Conservation (phyloP, 2,888 invertebrate species). For the Stegophylla sp. region DNA sequence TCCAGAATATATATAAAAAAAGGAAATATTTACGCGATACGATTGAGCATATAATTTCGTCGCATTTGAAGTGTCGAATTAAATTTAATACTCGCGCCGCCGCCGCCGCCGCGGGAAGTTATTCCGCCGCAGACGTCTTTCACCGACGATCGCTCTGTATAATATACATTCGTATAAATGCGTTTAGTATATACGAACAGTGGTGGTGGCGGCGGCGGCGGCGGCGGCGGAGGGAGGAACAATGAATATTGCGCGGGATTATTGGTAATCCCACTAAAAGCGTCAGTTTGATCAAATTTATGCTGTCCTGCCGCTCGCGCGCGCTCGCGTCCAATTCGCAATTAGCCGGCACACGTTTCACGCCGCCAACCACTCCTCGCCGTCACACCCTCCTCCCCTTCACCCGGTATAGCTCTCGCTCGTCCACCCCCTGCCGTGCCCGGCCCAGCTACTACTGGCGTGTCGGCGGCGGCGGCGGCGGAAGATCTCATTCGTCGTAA, state of each 20-base stretch:
- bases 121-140: too few relatives aligned
- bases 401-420: too few relatives aligned
- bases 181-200: constrained; percentile 13
- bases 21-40: too few relatives aligned
- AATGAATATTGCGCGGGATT: constrained; percentile 59
- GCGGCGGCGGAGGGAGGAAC: constrained; percentile 2
- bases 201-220: neutral
- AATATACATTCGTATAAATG: neutral
- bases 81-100: too few relatives aligned
- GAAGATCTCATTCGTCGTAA: constrained; percentile 59
- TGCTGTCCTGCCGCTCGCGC: too few relatives aligned
- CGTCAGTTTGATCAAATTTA: constrained; percentile 59
- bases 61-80: too few relatives aligned
- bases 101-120: too few relatives aligned
- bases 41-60: too few relatives aligned
- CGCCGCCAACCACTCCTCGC: neutral
- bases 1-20: too few relatives aligned
- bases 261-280: constrained; percentile 59
- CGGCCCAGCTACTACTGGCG: too few relatives aligned
- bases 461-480: too few relatives aligned
- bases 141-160: too few relatives aligned
- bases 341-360: constrained; percentile 58
- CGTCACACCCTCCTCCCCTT: neutral
- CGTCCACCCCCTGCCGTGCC: neutral
- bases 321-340: constrained; percentile 56